Evolutionary conservation across 2,888 invertebrate species (phyloP).

Genomic region (Aphodius sticticus): DNA sequence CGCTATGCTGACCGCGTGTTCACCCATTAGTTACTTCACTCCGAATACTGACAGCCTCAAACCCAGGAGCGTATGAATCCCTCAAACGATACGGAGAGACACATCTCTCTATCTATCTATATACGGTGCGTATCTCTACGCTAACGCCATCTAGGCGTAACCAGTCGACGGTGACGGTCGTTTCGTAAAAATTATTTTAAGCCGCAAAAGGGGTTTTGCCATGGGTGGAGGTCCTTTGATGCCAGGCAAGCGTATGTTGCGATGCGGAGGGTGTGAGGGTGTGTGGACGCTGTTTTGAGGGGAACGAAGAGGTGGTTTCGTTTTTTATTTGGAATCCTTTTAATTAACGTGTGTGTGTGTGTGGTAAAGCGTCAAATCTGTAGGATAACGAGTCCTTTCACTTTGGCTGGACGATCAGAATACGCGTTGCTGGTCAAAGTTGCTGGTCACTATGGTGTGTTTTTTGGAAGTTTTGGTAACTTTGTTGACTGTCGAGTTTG

Average conservation of each 20-base stretch:
- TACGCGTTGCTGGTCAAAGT: too few species aligned
- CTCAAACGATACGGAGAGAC: constrained; percentile 29
- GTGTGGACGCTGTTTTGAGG: background rate
- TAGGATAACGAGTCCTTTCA: too few species aligned
- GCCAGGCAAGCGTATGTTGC: background rate
- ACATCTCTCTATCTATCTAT: constrained; percentile 23
- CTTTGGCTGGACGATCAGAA: too few species aligned
- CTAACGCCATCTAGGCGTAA: background rate
- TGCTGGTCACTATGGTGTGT: too few species aligned
- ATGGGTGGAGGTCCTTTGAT: background rate
- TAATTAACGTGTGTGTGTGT: background rate
- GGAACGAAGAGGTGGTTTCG: background rate
- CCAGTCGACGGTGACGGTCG: constrained; percentile 26
- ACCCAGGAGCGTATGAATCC: constrained; percentile 26
- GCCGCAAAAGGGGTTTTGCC: constrained; percentile 36
- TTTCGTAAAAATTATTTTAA: constrained; percentile 40
- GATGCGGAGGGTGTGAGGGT: background rate
- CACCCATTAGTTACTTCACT: constrained; percentile 45
- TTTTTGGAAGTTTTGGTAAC: too few species aligned
- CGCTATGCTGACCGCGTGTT: constrained; percentile 57
- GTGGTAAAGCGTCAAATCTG: too few species aligned
- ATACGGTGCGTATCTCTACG: constrained; percentile 15
- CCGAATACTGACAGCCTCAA: constrained; percentile 7
- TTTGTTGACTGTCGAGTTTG: too few species aligned
- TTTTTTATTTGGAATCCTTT: background rate